phyloP scores from a whole-genome alignment of 2,797 vertebrate genomes.

The Enteromius trimaculatus region DNA sequence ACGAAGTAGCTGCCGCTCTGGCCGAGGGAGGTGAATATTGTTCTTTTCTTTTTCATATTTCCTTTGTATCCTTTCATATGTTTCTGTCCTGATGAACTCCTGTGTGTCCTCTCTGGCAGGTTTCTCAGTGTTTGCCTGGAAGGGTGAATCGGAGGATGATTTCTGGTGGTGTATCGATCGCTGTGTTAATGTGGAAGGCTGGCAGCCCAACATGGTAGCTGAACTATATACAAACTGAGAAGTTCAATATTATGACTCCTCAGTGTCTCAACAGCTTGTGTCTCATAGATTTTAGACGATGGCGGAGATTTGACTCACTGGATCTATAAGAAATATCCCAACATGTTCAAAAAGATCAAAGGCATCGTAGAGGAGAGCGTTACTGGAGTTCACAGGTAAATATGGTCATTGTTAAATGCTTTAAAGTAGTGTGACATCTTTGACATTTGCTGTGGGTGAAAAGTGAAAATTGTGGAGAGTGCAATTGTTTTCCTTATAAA shows the following conservation, averaged over 20 bases:
- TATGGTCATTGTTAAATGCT: not conserved
- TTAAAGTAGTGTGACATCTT: not conserved
- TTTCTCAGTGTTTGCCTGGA: constrained; percentile 97
- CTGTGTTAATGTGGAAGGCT: constrained; percentile 96
- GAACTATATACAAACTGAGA: not conserved
- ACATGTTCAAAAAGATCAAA: constrained; percentile 99
- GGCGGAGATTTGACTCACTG: constrained; percentile 97
- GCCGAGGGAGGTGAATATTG: constrained; percentile 89
- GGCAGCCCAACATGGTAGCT: constrained; percentile 97
- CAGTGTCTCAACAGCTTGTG: not conserved
- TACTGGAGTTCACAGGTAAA: constrained; percentile 94
- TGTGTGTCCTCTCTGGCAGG: constrained; percentile 72
- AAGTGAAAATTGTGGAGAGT: not conserved
- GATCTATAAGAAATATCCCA: constrained; percentile 99
- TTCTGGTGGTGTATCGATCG: constrained; percentile 99
- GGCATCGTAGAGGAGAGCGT: constrained; percentile 98
- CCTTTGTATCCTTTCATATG: not conserved
- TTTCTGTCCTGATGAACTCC: not conserved
- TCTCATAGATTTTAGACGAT: constrained; percentile 90
- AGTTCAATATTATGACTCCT: not conserved
- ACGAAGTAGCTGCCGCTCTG: constrained; percentile 94
- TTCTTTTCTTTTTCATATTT: not conserved
- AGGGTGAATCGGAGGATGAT: constrained; percentile 97
- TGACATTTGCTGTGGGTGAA: not conserved
- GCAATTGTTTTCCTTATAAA: no score